Conservation (phyloP, 2,888 invertebrate genomes). For the Hydrotaea cyrtoneurina region DNA sequence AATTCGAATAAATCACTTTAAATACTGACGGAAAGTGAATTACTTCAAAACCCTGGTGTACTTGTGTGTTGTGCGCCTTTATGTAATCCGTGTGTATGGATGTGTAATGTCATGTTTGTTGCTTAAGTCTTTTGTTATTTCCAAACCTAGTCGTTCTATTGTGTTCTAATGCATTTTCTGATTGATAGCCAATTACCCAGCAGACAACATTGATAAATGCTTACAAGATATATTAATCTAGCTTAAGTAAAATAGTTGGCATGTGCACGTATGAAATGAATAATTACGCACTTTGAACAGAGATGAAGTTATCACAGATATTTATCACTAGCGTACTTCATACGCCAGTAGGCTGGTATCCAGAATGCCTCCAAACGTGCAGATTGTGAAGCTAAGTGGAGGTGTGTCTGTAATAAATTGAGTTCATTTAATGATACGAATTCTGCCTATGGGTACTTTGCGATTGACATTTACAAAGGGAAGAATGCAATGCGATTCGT, state of each 20-base stretch:
- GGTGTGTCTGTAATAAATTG: conserved; percentile 17
- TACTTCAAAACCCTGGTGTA: neutral
- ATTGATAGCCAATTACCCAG: neutral
- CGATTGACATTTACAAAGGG: conserved; percentile 1
- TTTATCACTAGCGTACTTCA: neutral
- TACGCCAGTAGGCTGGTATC: neutral
- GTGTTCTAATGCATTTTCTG: conserved; percentile 26
- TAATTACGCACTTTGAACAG: conserved; percentile 24
- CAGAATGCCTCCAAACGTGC: neutral
- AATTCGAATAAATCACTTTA: neutral
- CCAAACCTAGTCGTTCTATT: too few relatives aligned
- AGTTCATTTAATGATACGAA: neutral
- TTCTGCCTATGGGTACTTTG: neutral
- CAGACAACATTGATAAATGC: conserved; percentile 36
- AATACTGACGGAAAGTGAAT: neutral
- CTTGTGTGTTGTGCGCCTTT: neutral
- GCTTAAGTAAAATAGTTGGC: neutral
- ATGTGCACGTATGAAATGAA: neutral
- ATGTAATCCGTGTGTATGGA: too few relatives aligned
- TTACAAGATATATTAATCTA: neutral
- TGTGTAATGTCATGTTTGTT: neutral
- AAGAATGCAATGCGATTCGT: neutral
- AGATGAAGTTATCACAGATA: neutral
- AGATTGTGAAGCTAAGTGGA: neutral
- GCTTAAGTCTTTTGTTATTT: conserved; percentile 33